Evolutionary conservation across 2,888 invertebrate species (phyloP), one percentile per base, ranked within the genome.

Genomic region (Stenotaenia linearis): DNA sequence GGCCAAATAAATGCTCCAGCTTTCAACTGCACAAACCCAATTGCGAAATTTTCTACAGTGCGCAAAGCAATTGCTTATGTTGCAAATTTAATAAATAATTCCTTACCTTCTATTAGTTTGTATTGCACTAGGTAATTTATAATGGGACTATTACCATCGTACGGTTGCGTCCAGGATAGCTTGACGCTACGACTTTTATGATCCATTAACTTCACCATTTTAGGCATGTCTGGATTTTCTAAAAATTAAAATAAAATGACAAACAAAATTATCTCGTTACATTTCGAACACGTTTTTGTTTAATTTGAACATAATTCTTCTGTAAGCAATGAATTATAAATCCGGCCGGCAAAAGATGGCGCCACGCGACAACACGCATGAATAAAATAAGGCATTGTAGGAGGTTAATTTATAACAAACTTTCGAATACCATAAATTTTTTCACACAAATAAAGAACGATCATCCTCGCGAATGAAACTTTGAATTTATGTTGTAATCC

Each of bases 151-250:
- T 96, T 96, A 83, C 96, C 96, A 84, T 95, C 93, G 86, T 95
- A 96, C 76, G 96, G 96, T 81, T 95, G 93, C 21, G 93, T 93
- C 96, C 96, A 96, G 18, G 95, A 94, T 28, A 96, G 87, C 85
- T 96, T 95, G 78, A 96, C 95, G 0, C 94, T 93, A 82, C 94
- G 90, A 82, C 96, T 95, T 78, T 94, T 94, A 88, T 96, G 96
- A 87, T 96, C 95, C 82, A 95, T 88, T 35, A 96, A 95, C 86
- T 90, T 96, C 80, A 95, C 87, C 78, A 94, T 94, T 84, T 94
- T 95, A 0, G 96, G 95, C 81, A 94, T 92, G 89, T 96, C 96
- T 7, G 94, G 93, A 79, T 92, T 92, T 90, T 94, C 94, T 92
- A 82, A 5, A 82, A 75, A 75, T 61, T 25, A 69, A 9, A 69